A percentile compares a stretch with the other conserved stretches of the same genome.
phyloP scores from a whole-genome alignment of 2,797 vertebrate species.

The Urocyon cinereoargenteus region DNA sequence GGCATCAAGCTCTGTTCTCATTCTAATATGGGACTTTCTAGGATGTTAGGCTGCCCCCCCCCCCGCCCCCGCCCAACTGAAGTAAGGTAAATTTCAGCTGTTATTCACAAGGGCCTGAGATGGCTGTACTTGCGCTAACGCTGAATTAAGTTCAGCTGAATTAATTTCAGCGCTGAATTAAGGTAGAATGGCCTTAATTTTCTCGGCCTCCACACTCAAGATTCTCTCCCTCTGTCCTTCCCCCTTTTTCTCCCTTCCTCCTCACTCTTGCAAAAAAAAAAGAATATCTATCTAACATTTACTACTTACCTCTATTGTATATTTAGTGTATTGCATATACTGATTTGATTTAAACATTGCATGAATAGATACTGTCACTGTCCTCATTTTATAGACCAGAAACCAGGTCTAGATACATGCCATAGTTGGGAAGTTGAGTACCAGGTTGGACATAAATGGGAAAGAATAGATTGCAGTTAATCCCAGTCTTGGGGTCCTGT shows the following conservation, averaged over 20 bases:
- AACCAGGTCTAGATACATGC: neutral
- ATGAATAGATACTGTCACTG: neutral
- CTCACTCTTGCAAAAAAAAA: neutral
- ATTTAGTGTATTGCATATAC: neutral
- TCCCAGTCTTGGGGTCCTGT: neutral
- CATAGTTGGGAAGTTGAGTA: neutral
- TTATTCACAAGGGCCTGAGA: too few species aligned
- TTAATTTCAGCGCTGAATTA: too few species aligned
- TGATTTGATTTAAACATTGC: neutral
- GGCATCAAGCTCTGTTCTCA: too few species aligned
- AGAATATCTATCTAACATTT: neutral
- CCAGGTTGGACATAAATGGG: neutral
- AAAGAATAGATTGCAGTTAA: neutral
- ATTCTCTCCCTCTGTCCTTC: neutral
- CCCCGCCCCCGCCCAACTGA: too few species aligned
- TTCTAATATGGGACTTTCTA: too few species aligned
- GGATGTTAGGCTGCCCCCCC: too few species aligned
- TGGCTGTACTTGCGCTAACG: too few species aligned
- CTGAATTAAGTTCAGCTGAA: too few species aligned
- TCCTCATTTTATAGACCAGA: neutral
- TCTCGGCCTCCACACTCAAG: neutral
- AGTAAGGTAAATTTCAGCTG: too few species aligned
- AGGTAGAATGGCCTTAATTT: too few species aligned
- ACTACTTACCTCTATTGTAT: neutral
- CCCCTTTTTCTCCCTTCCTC: too few species aligned